These are phyloP conservation scores for Noctua pronuba DNA, from an alignment of 2,888 invertebrate species.

Conservation along the genomic window DNA sequence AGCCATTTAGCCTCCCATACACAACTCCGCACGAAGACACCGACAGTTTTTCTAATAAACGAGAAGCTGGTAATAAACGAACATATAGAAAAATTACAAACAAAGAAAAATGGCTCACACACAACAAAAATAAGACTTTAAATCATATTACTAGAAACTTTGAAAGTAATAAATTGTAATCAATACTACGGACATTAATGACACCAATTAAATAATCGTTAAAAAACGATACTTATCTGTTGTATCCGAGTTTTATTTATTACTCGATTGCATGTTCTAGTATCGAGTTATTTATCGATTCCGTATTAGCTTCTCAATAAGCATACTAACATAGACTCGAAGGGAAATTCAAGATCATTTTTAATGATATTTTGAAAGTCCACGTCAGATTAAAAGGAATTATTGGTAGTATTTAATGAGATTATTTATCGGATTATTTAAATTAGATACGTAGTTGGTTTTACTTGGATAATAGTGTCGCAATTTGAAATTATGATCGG, in stretches of 20 bases:
- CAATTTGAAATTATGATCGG: slow-evolving; percentile 64
- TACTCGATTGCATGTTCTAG: slow-evolving; percentile 74
- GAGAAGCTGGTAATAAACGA: slow-evolving; percentile 19
- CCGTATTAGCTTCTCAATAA: slow-evolving; percentile 73
- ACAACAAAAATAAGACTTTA: slow-evolving; percentile 52
- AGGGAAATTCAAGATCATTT: slow-evolving; percentile 69
- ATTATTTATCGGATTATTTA: slow-evolving; percentile 69
- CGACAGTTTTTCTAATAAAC: slow-evolving; percentile 19
- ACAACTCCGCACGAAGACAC: slow-evolving; percentile 14
- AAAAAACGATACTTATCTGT: slow-evolving; percentile 76
- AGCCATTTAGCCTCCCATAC: slow-evolving; percentile 13
- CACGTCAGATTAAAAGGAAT: slow-evolving; percentile 75
- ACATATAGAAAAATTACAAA: slow-evolving; percentile 15
- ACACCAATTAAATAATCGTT: slow-evolving; percentile 84
- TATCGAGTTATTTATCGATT: slow-evolving; percentile 70
- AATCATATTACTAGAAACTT: slow-evolving; percentile 65
- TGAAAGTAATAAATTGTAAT: slow-evolving; percentile 82
- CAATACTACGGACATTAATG: slow-evolving; percentile 81
- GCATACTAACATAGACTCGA: slow-evolving; percentile 66
- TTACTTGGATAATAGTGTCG: slow-evolving; percentile 55
- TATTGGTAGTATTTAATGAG: slow-evolving; percentile 70
- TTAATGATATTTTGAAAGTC: slow-evolving; percentile 77
- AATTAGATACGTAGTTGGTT: slow-evolving; percentile 53
- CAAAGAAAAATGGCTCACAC: slow-evolving; percentile 37
- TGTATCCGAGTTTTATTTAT: slow-evolving; percentile 78